A percentile compares a stretch with the other conserved stretches of the same genome.
phyloP scores from a whole-genome alignment of 2,113 vertebrate genomes.

The Burhinus oedicnemus region DNA sequence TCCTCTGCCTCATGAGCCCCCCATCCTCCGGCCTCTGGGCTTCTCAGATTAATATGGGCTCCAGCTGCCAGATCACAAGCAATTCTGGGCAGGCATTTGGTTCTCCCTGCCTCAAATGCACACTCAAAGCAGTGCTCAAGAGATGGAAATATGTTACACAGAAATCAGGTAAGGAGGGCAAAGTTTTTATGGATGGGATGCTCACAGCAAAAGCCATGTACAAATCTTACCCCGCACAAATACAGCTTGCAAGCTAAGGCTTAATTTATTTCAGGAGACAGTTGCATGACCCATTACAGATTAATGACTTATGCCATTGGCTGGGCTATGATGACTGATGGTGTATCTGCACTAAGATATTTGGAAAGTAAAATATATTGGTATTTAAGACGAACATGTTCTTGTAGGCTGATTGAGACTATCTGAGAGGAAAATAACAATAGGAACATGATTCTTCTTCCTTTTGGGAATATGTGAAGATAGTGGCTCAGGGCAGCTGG shows the following conservation, averaged over 20 bases:
- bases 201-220: background rate
- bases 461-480: background rate
- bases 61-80: background rate
- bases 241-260: background rate
- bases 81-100: background rate
- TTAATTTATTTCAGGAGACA: background rate
- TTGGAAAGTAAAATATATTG: background rate
- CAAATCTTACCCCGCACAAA: background rate
- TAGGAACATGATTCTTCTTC: background rate
- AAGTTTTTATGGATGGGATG: background rate
- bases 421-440: background rate
- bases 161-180: background rate
- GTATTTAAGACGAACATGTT: background rate
- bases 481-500: background rate
- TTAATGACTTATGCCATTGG: background rate
- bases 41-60: rapidly evolving
- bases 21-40: background rate
- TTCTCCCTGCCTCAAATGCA: background rate
- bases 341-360: background rate
- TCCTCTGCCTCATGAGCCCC: background rate
- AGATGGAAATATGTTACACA: rapidly evolving
- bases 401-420: background rate
- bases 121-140: background rate
- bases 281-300: background rate
- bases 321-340: background rate